A percentile compares a stretch with the other conserved stretches of the same genome.
phyloP scores from a whole-genome alignment of 2,797 vertebrate genomes.

The Ibycter americanus region DNA sequence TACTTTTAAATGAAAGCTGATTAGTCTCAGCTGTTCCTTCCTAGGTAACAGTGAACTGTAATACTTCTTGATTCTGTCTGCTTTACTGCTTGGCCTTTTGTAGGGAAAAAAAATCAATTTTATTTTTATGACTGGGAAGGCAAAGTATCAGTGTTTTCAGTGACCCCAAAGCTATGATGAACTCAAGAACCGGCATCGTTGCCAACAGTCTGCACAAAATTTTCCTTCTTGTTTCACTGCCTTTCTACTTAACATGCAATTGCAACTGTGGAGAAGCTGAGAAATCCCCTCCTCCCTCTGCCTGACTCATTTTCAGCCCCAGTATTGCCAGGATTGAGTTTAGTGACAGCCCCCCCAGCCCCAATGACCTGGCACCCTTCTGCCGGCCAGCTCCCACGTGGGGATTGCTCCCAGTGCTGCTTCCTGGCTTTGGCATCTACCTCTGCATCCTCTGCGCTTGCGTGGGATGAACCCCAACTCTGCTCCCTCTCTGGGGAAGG shows the following conservation, averaged over 20 bases:
- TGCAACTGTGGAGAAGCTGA: neutral
- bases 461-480: neutral
- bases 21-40: slow-evolving; percentile 30
- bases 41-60: neutral
- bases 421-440: neutral
- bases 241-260: neutral
- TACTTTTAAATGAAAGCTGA: slow-evolving; percentile 35
- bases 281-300: neutral
- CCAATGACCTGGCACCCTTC: neutral
- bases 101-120: neutral
- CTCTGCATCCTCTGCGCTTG: neutral
- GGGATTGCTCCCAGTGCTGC: neutral
- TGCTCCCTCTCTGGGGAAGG: neutral
- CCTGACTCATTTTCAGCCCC: neutral
- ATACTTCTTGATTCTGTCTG: neutral
- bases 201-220: neutral
- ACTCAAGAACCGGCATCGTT: neutral
- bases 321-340: neutral
- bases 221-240: neutral
- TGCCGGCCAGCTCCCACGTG: accelerated
- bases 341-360: neutral
- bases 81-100: neutral
- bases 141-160: neutral
- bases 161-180: neutral
- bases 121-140: neutral